Percentiles rank a stretch among this genome's conserved stretches.
phyloP scores from a whole-genome alignment of 30 jellyfish, hydroid and myxozoan species.

The Pseudorhiza aurosa region DNA sequence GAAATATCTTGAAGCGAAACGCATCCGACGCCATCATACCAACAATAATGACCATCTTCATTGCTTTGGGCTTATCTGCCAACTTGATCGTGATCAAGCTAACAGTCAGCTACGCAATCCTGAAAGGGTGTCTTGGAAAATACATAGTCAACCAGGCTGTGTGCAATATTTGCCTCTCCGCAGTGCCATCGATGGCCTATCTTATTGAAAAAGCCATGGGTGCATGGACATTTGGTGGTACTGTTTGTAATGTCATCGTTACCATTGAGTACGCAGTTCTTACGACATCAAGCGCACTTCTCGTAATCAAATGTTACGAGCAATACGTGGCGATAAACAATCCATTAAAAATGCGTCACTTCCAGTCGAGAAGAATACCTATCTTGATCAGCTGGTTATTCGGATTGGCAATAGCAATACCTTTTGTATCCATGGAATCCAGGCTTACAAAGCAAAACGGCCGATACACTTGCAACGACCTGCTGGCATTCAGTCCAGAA shows the following conservation, averaged over 20 bases:
- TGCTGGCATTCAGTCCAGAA: neutral
- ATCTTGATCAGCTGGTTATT: neutral
- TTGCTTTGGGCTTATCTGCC: neutral
- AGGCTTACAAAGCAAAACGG: neutral
- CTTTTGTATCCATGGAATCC: neutral
- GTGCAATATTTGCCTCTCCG: neutral
- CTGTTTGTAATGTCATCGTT: neutral
- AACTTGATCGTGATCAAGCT: neutral
- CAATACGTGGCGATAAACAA: neutral
- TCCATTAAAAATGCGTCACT: neutral
- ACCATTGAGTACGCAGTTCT: slow-evolving; percentile 13
- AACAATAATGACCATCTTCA: neutral
- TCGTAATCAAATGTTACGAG: neutral
- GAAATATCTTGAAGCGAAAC: no score
- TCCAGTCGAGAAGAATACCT: neutral
- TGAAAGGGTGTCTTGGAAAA: neutral
- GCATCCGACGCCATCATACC: no score
- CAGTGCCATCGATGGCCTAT: neutral
- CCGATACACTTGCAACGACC: neutral
- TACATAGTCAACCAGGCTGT: neutral
- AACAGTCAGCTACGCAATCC: neutral
- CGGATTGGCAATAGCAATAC: neutral
- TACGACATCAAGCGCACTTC: neutral
- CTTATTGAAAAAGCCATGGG: neutral
- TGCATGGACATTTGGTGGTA: neutral